Evolutionary conservation across 2,797 vertebrate species (phyloP).

Genomic region (Xenops minutus): DNA sequence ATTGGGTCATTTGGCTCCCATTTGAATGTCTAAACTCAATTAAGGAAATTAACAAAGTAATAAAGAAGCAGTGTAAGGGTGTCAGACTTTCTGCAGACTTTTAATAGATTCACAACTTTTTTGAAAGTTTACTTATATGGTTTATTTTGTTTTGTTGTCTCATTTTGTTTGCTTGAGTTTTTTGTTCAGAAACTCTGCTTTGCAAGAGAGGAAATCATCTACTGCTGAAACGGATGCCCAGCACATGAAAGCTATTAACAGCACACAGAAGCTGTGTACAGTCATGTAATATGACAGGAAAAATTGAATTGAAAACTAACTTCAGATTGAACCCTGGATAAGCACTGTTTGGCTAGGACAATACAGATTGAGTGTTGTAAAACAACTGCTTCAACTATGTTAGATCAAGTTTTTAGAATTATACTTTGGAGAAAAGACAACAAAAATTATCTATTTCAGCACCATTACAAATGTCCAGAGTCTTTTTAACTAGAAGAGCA

Average conservation of each 20-base stretch:
- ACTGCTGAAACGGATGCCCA: background rate
- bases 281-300: background rate
- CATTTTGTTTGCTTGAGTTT: background rate
- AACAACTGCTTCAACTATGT: background rate
- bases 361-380: background rate
- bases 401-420: background rate
- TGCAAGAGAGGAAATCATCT: background rate
- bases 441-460: background rate
- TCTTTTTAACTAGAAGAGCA: background rate
- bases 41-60: background rate
- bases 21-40: background rate
- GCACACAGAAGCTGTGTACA: background rate
- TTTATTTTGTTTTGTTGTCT: background rate
- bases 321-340: background rate
- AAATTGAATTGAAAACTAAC: background rate
- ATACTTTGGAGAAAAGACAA: background rate
- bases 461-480: background rate
- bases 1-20: background rate
- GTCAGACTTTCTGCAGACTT: background rate
- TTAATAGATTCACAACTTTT: background rate
- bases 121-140: background rate
- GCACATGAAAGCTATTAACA: background rate
- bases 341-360: background rate
- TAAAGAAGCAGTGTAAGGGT: background rate
- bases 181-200: background rate